A percentile compares a stretch with the other conserved stretches of the same genome.
phyloP scores from a whole-genome alignment of 2,888 invertebrate species.

The Tryphoninae sp. region DNA sequence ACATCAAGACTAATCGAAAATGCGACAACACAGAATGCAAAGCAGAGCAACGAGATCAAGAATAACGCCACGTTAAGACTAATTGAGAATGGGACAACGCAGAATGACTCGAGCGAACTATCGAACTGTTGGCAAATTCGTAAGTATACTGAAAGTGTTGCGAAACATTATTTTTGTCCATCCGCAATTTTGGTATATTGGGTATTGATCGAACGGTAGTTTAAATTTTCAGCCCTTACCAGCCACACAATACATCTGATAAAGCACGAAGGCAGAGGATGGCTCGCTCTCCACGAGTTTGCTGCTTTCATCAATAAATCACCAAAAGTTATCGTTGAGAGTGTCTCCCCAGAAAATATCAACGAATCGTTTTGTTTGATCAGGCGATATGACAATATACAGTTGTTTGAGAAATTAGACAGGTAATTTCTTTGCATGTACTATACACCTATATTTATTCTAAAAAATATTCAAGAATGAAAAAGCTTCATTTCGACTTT shows the following conservation, averaged over 20 bases:
- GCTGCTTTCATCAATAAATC: conserved; percentile 66
- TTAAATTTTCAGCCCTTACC: conserved; percentile 66
- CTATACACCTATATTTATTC: background rate
- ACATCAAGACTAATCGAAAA: background rate
- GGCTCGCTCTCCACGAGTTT: conserved; percentile 72
- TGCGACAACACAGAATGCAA: background rate
- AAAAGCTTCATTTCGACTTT: background rate
- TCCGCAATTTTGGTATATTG: conserved; percentile 66
- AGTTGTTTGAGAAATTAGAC: conserved; percentile 66
- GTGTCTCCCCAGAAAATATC: conserved; percentile 57
- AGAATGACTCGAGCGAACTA: background rate
- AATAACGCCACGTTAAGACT: background rate
- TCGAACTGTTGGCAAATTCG: conserved; percentile 2
- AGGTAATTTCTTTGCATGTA: conserved; percentile 63
- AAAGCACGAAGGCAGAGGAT: conserved; percentile 68
- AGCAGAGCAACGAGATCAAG: background rate
- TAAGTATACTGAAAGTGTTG: conserved; percentile 15
- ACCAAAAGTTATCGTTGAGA: conserved; percentile 52
- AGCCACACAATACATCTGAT: conserved; percentile 66
- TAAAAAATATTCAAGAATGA: background rate
- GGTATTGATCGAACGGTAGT: background rate
- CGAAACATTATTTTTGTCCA: background rate
- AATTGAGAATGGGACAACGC: background rate
- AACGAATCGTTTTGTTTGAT: conserved; percentile 61
- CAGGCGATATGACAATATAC: conserved; percentile 59